phyloP scores from a whole-genome alignment of 2,888 invertebrate species.

The Selenia dentaria region DNA sequence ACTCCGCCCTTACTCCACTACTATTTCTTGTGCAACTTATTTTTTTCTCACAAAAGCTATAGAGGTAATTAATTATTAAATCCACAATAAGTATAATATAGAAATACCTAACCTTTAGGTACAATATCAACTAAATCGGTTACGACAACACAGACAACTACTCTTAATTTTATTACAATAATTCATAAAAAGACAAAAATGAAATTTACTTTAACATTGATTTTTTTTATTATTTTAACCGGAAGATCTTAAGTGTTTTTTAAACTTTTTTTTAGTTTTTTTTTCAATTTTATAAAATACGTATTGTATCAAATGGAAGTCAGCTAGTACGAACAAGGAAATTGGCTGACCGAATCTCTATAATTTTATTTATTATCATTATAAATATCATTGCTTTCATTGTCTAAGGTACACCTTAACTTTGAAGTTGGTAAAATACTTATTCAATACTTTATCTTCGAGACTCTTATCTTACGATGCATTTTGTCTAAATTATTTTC shows the following conservation, averaged over 20 bases:
- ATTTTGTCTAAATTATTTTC: slow-evolving; percentile 74
- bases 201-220: slow-evolving; percentile 70
- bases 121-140: slow-evolving; percentile 81
- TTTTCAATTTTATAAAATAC: slow-evolving; percentile 77
- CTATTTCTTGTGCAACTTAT: slow-evolving; percentile 81
- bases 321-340: slow-evolving; percentile 75
- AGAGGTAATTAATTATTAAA: slow-evolving; percentile 78
- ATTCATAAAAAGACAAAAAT: slow-evolving; percentile 79
- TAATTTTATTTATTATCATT: slow-evolving; percentile 60
- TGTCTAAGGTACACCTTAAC: slow-evolving; percentile 72
- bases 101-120: slow-evolving; percentile 78
- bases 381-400: slow-evolving; percentile 83
- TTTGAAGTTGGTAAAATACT: slow-evolving; percentile 81
- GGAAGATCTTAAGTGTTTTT: slow-evolving; percentile 80
- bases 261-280: slow-evolving; percentile 59
- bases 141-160: slow-evolving; percentile 81
- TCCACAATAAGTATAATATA: slow-evolving; percentile 80
- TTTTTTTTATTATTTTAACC: slow-evolving; percentile 58
- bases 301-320: slow-evolving; percentile 81
- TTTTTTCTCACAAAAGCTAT: slow-evolving; percentile 79
- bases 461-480: slow-evolving; percentile 81
- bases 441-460: slow-evolving; percentile 78
- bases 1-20: slow-evolving; percentile 63
- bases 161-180: slow-evolving; percentile 75
- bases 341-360: slow-evolving; percentile 71